phyloP scores from a whole-genome alignment of 1,140 invertebrate species.

The Hypothenemus hampei region DNA sequence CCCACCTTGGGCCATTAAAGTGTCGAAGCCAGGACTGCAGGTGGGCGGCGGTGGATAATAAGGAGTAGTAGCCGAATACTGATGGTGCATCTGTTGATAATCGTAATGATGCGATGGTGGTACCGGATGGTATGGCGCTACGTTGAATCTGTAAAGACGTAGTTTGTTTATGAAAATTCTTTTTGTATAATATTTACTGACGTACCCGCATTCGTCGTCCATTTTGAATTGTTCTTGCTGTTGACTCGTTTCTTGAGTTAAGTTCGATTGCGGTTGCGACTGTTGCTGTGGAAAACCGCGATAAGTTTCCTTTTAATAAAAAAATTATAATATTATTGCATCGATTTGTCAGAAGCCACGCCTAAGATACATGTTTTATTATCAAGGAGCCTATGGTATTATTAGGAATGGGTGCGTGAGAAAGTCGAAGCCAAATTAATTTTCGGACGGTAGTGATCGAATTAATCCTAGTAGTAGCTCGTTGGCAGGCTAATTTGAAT shows the following conservation, averaged over 20 bases:
- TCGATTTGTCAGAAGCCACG: background rate
- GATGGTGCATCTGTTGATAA: slow-evolving; percentile 56
- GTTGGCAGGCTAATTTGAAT: slow-evolving; percentile 1
- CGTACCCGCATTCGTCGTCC: slow-evolving; percentile 63
- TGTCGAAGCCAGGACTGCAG: slow-evolving; percentile 52
- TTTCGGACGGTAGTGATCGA: too few relatives aligned
- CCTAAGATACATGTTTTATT: background rate
- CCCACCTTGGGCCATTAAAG: slow-evolving; percentile 44
- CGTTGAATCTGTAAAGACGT: slow-evolving; percentile 48
- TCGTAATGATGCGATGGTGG: slow-evolving; percentile 54
- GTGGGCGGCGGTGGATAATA: slow-evolving; percentile 53
- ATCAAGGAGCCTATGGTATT: too few relatives aligned
- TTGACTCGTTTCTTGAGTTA: slow-evolving; percentile 56
- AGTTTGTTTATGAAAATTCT: background rate
- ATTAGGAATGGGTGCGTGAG: too few relatives aligned
- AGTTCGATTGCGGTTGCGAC: slow-evolving; percentile 39
- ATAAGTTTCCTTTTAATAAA: slow-evolving; percentile 23
- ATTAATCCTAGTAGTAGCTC: too few relatives aligned
- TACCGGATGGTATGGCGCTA: slow-evolving; percentile 51
- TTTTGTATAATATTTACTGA: background rate
- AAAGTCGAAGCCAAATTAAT: too few relatives aligned
- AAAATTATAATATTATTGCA: background rate
- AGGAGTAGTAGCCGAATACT: slow-evolving; percentile 46
- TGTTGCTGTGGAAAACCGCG: slow-evolving; percentile 22
- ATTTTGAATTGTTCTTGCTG: slow-evolving; percentile 56